These are phyloP conservation scores for Drosophila kuntzei DNA, from an alignment of 2,888 invertebrate species.

Conservation along the genomic window DNA sequence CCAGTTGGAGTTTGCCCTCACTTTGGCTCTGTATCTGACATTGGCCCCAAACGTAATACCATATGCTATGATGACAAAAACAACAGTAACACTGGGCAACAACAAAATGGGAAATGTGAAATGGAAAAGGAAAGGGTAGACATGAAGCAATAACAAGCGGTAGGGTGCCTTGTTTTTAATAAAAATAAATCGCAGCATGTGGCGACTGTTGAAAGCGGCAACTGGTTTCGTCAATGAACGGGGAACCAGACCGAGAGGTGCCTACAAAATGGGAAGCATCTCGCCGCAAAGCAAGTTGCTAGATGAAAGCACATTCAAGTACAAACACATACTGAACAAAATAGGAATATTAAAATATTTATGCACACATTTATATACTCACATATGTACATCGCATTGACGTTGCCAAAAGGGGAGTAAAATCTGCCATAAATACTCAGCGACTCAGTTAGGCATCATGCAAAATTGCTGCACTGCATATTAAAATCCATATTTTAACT, in stretches of 20 bases:
- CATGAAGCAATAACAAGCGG: conserved; percentile 25
- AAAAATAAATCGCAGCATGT: conserved; percentile 65
- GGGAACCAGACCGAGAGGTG: neutral
- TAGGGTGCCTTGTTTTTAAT: conserved; percentile 51
- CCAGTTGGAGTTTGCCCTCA: conserved; percentile 13
- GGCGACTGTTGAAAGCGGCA: conserved; percentile 34
- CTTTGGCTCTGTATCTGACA: conserved; percentile 35
- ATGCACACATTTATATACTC: conserved; percentile 29
- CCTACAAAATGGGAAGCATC: neutral
- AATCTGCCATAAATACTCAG: neutral
- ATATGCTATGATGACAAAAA: conserved; percentile 34
- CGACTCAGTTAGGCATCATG: neutral
- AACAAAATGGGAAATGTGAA: conserved; percentile 18
- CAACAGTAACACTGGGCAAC: conserved; percentile 22
- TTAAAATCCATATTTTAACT: neutral
- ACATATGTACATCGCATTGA: conserved; percentile 14
- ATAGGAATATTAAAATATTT: conserved; percentile 50
- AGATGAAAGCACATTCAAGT: conserved; percentile 17
- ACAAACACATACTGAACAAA: conserved; percentile 14
- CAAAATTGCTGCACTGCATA: conserved; percentile 19
- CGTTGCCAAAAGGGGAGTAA: conserved; percentile 6
- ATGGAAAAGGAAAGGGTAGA: conserved; percentile 5
- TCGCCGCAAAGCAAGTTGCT: conserved; percentile 13
- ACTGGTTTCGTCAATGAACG: conserved; percentile 42
- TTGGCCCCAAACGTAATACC: conserved; percentile 25